These are phyloP conservation scores for Melitaea athalia DNA, from an alignment of 2,888 invertebrate genomes.

Conservation along the genomic window DNA sequence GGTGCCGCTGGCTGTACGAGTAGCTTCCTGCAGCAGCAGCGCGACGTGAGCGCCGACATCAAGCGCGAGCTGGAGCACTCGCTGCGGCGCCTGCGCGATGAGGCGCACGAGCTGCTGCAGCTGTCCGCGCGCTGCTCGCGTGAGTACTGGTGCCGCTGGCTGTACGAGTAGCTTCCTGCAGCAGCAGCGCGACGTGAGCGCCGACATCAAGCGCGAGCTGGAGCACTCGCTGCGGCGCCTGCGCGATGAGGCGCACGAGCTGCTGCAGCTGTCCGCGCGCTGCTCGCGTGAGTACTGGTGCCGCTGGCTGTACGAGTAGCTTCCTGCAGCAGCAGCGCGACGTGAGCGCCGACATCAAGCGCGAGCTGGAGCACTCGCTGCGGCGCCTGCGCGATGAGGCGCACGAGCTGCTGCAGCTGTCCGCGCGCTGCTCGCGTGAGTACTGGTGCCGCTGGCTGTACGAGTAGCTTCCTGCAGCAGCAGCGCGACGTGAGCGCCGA, in stretches of 20 bases:
- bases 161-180: slow-evolving; percentile 69
- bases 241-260: slow-evolving; percentile 86
- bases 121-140: slow-evolving; percentile 67
- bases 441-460: too few species aligned
- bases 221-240: slow-evolving; percentile 86
- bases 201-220: slow-evolving; percentile 85
- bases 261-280: slow-evolving; percentile 83
- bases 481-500: slow-evolving; percentile 79
- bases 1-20: slow-evolving; percentile 60
- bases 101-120: slow-evolving; percentile 87
- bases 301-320: slow-evolving; percentile 73
- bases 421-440: slow-evolving; percentile 65
- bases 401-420: slow-evolving; percentile 85
- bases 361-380: slow-evolving; percentile 86
- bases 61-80: slow-evolving; percentile 86
- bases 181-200: slow-evolving; percentile 71
- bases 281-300: too few species aligned
- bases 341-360: slow-evolving; percentile 81
- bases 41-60: slow-evolving; percentile 80
- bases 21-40: slow-evolving; percentile 56
- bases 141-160: too few species aligned
- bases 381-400: slow-evolving; percentile 86
- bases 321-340: slow-evolving; percentile 56
- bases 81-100: slow-evolving; percentile 84
- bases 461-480: slow-evolving; percentile 58